A percentile compares a stretch with the other conserved stretches of the same genome.
These are phyloP conservation scores for Epizoanthus stellaris DNA, from an alignment of 92 coral and sea anemone species.

Conservation along the genomic window DNA sequence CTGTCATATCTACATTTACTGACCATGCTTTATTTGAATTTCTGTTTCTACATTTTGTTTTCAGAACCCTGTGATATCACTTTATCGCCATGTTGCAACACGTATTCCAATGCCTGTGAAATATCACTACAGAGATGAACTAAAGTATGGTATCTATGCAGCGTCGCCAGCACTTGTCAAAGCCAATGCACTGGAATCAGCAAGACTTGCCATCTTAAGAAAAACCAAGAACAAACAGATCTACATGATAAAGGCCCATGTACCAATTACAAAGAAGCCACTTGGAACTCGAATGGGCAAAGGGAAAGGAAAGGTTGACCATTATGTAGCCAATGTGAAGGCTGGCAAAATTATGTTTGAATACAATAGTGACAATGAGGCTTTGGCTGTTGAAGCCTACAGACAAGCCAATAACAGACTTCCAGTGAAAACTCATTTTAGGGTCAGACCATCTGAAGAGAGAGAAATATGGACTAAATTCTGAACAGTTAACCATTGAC, in stretches of 20 bases:
- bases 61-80: constrained; percentile 16
- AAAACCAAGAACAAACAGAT: constrained; percentile 86
- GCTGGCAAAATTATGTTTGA: constrained; percentile 94
- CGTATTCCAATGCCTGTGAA: constrained; percentile 66
- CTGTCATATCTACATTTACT: no score
- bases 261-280: constrained; percentile 90
- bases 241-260: constrained; percentile 89
- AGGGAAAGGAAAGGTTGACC: constrained; percentile 97
- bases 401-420: constrained; percentile 84
- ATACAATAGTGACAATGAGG: constrained; percentile 92
- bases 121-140: constrained; percentile 86
- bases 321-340: constrained; percentile 90
- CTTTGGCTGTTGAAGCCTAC: constrained; percentile 88
- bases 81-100: constrained; percentile 49
- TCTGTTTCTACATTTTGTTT: neutral
- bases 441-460: constrained; percentile 82
- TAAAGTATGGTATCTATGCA: constrained; percentile 91
- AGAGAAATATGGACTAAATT: constrained; percentile 93
- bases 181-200: constrained; percentile 92
- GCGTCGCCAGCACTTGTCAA: constrained; percentile 88
- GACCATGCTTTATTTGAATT: neutral
- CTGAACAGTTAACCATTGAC: constrained; percentile 39
- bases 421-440: constrained; percentile 90
- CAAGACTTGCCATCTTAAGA: constrained; percentile 87
- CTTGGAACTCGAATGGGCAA: constrained; percentile 98